Evolutionary conservation across 1,140 invertebrate genomes (phyloP).

Genomic region (Eriocheir sinensis): DNA sequence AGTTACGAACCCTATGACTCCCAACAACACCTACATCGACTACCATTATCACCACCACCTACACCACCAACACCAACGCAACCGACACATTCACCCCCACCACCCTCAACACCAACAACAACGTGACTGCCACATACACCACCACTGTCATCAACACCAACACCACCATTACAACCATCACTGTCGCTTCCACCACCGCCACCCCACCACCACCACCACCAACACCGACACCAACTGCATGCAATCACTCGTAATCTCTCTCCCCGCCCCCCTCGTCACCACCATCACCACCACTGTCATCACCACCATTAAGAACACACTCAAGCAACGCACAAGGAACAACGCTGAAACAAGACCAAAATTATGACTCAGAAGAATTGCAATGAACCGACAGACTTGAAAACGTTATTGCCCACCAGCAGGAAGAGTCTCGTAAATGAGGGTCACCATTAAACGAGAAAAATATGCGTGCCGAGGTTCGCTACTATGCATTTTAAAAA

Average conservation of each 20-base stretch:
- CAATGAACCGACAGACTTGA: too few relatives aligned
- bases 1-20: too few relatives aligned
- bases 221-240: too few relatives aligned
- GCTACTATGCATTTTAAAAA: too few relatives aligned
- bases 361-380: too few relatives aligned
- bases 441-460: too few relatives aligned
- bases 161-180: too few relatives aligned
- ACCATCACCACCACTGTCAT: not conserved
- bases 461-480: too few relatives aligned
- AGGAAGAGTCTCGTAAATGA: too few relatives aligned
- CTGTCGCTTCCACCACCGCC: not conserved
- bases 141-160: too few relatives aligned
- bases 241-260: not conserved
- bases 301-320: not conserved
- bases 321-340: not conserved
- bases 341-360: not conserved
- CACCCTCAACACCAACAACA: not conserved
- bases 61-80: not conserved
- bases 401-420: too few relatives aligned
- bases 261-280: not conserved
- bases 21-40: not conserved
- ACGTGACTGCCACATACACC: too few relatives aligned
- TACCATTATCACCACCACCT: constrained; percentile 9
- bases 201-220: not conserved
- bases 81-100: not conserved